Evolutionary conservation across 1,140 invertebrate genomes (phyloP), one percentile per base, ranked within the genome.

Genomic region (Hyles euphorbiae): DNA sequence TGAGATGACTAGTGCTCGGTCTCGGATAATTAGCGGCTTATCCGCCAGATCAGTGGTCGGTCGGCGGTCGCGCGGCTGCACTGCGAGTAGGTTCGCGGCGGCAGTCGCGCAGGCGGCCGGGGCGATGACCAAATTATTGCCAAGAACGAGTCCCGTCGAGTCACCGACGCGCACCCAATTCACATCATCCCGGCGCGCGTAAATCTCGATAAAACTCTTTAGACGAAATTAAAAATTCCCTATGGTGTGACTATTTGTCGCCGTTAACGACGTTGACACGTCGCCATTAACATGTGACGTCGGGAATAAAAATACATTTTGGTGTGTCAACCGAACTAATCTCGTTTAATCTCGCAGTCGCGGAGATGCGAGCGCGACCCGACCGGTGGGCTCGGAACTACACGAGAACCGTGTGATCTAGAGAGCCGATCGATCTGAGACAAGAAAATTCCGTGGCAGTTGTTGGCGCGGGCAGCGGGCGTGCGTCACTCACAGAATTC

Each of bases 101-200:
- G 60, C 61, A 60, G 63, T 65, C 62, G 60, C 59, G 60, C 62
- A 68, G 49, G 60, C 63, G 68, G 58, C 60, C 68, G 65, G 78
- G 75, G 74, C 81, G 74, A 79, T 85, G 80, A 82, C 82, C 81
- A 85, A 80, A 78, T 82, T 81, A 83, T 81, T 81, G 71, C 69
- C 65, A 72, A 74, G 74, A 83, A 76, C 81, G 71, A 69, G 73
- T 79, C 74, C 72, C 72, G 70, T 34, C 69, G 65, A 62, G 5
- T 59, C 59, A 56, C 56, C 58, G 58, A 55, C 64, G 61, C 58
- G 65, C 58, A 60, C 49, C 64, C 63, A 61, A 68, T 61, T 63
- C 68, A 58, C 53, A 61, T 61, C 60, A 65, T 70, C 72, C 70
- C 62, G 60, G 57, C 47, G 57, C 53, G 51, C 44, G 65, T 76